Percentiles rank a stretch among this genome's conserved stretches.
phyloP scores from a whole-genome alignment of 1,140 invertebrate species.

The Musca vetustissima region DNA sequence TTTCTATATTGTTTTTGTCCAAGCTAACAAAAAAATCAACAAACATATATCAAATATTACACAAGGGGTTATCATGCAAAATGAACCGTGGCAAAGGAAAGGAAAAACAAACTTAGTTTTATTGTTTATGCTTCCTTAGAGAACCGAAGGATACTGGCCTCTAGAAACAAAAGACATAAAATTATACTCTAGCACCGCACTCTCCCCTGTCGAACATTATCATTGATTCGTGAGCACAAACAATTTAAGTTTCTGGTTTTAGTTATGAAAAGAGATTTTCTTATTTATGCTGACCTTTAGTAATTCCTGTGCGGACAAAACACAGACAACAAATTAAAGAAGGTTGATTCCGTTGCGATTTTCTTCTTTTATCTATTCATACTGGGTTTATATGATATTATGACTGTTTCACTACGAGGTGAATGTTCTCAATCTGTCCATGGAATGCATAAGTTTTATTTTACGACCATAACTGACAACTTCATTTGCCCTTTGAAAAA shows the following conservation, averaged over 20 bases:
- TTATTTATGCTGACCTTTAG: slow-evolving; percentile 15
- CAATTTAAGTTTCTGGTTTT: not conserved
- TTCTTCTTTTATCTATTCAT: not conserved
- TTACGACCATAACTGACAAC: slow-evolving; percentile 28
- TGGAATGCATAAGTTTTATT: slow-evolving; percentile 26
- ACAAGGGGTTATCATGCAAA: slow-evolving; percentile 4
- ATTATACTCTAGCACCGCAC: too few relatives aligned
- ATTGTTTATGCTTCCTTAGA: slow-evolving; percentile 24
- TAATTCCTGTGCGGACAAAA: not conserved
- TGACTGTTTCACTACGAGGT: too few relatives aligned
- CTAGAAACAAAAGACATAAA: too few relatives aligned
- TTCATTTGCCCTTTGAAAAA: slow-evolving; percentile 20
- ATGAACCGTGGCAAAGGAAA: not conserved
- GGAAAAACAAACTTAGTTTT: not conserved
- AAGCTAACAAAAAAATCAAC: not conserved
- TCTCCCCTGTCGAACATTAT: too few relatives aligned
- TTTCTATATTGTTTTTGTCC: slow-evolving; percentile 7
- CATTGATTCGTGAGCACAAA: too few relatives aligned
- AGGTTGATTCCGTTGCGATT: not conserved
- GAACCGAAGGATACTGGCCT: not conserved
- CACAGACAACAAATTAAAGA: not conserved
- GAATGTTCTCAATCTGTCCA: too few relatives aligned
- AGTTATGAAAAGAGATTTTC: slow-evolving; percentile 8
- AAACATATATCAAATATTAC: slow-evolving; percentile 17
- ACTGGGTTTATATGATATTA: too few relatives aligned